phyloP scores from a whole-genome alignment of 1,140 invertebrate species.

The Drosophila saltans region DNA sequence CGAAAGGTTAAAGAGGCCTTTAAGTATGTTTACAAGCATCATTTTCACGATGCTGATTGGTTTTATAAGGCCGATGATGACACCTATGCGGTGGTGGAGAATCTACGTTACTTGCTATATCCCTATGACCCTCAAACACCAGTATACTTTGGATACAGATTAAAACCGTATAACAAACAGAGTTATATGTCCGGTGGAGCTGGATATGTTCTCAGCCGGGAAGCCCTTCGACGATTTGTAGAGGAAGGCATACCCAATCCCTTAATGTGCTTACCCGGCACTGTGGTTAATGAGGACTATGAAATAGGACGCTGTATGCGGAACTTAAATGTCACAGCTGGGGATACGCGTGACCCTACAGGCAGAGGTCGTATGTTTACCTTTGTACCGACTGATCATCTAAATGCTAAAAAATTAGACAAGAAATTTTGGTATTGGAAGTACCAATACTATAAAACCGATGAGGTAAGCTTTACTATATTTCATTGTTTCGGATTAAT shows the following conservation, averaged over 20 bases:
- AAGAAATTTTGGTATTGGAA: constrained; percentile 54
- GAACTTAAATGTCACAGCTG: constrained; percentile 92
- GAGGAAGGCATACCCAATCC: constrained; percentile 88
- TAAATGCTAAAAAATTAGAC: neutral
- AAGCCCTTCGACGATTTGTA: constrained; percentile 89
- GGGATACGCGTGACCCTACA: constrained; percentile 92
- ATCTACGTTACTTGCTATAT: constrained; percentile 94
- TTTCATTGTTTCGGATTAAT: constrained; percentile 84
- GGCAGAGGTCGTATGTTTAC: constrained; percentile 96
- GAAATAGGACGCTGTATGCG: constrained; percentile 96
- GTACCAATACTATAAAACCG: constrained; percentile 48
- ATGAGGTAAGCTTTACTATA: constrained; percentile 41
- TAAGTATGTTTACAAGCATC: constrained; percentile 92
- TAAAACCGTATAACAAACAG: constrained; percentile 87
- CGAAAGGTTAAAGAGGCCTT: constrained; percentile 97
- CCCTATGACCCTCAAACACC: constrained; percentile 88
- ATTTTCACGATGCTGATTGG: constrained; percentile 93
- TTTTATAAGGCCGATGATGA: constrained; percentile 97
- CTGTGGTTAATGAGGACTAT: constrained; percentile 93
- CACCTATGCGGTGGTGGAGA: constrained; percentile 95
- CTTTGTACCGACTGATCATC: constrained; percentile 88
- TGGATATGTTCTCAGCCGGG: constrained; percentile 94
- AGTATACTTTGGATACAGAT: constrained; percentile 94
- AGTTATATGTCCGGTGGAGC: constrained; percentile 97
- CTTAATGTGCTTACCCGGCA: constrained; percentile 87